Evolutionary conservation across 1,140 invertebrate species (phyloP), one percentile per base, ranked within the genome.

Genomic region (Pseudomyrmex gracilis): DNA sequence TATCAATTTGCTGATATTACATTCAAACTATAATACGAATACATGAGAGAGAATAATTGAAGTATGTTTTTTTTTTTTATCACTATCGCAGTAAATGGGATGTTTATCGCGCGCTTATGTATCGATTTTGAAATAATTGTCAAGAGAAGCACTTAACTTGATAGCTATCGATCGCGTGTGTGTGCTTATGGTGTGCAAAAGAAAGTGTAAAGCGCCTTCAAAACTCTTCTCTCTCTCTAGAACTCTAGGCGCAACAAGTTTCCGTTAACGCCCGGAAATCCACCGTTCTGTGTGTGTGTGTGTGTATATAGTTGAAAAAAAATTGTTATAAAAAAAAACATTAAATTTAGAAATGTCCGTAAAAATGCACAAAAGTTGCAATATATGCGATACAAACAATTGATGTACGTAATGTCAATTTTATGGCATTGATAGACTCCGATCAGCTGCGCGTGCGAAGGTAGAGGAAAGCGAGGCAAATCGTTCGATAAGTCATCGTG

Each of bases 221-320:
- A 34, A 34, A 34, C 34, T 34, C 34, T 34, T 34, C 34, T 34
- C 34, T 34, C 34, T 34, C 34, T 78, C 64, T 70, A 70, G 64
- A 34, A 80, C 64, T 80, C 53, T 80, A 80, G 76, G 76, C 76
- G 76, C 76, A 80, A 80, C 76, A 80, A 80, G 76, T 80, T 34
- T 80, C 76, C 45, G 66, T 80, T 58, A 71, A 80, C 66, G 55
- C 66, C 58, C 71, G 64, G 43, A 71, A 80, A 78, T 71, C 43
- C 17, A 80, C 34, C 34, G 64, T 68, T n/a, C n/a, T n/a, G n/a
- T n/a, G n/a, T n/a, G n/a, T n/a, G n/a, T n/a, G n/a, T n/a, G n/a
- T 24, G 55, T 78, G 9, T n/a, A 66, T 17, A 17, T 22, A 3
- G 20, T 55, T 71, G 34, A 57, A 34, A 20, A n/a, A 45, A 10